A percentile compares a stretch with the other conserved stretches of the same genome.
Evolutionary conservation across 1,140 invertebrate genomes (phyloP).

Genomic region (Drosophila persimilis): DNA sequence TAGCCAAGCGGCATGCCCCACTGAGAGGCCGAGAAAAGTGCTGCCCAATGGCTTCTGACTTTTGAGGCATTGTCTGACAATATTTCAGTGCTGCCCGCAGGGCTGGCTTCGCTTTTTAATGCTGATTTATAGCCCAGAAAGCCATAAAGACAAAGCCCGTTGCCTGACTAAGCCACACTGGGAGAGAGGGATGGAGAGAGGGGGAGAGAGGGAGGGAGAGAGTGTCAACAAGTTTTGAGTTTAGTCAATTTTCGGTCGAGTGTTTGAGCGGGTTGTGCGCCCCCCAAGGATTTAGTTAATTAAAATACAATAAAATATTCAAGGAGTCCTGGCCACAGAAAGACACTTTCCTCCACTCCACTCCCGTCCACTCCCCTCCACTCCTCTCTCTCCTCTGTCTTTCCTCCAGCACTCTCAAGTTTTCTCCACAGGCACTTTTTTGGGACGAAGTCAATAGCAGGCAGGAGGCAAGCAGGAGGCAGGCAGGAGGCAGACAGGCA

Average conservation of each 20-base stretch:
- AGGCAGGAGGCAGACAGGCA: neutral
- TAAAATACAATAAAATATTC: conserved; percentile 80
- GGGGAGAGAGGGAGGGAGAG: too few species aligned
- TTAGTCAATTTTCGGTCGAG: neutral
- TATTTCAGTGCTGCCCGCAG: neutral
- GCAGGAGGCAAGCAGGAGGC: neutral
- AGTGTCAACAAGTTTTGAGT: conserved; percentile 35
- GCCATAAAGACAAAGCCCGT: conserved; percentile 35
- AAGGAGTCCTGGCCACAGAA: conserved; percentile 51
- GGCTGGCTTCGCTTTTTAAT: conserved; percentile 45
- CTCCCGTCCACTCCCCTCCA: conserved; percentile 13
- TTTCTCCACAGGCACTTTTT: conserved; percentile 20
- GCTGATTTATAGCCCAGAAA: conserved; percentile 63
- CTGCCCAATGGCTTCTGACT: neutral
- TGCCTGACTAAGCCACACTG: conserved; percentile 7
- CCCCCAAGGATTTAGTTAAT: conserved; percentile 65
- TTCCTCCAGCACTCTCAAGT: conserved; percentile 29
- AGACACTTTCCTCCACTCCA: neutral
- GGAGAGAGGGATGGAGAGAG: neutral
- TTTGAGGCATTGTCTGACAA: neutral
- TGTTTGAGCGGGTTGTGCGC: conserved; percentile 28
- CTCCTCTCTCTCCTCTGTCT: conserved; percentile 15
- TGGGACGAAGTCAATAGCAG: conserved; percentile 27
- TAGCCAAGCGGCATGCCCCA: conserved; percentile 52
- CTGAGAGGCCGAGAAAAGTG: conserved; percentile 38